Evolutionary conservation across 2,888 invertebrate genomes (phyloP).

Genomic region (Caenorhabditis sp.): DNA sequence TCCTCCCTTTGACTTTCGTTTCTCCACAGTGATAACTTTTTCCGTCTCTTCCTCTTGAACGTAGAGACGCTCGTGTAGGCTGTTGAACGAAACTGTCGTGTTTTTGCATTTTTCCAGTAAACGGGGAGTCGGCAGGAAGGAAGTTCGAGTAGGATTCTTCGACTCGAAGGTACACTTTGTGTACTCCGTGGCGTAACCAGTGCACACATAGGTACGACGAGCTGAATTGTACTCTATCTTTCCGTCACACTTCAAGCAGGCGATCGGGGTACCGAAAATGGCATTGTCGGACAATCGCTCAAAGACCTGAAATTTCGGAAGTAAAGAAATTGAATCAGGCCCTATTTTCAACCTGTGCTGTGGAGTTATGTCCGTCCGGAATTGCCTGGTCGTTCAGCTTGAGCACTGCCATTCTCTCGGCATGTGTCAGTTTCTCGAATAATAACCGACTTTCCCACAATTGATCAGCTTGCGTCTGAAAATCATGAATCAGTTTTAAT

Average conservation of each 20-base stretch:
- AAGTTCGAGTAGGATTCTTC: slow-evolving; percentile 88
- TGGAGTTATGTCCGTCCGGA: slow-evolving; percentile 86
- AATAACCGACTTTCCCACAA: slow-evolving; percentile 88
- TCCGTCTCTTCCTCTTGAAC: slow-evolving; percentile 33
- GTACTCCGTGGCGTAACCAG: slow-evolving; percentile 92
- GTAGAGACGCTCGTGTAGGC: slow-evolving; percentile 41
- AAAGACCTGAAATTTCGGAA: slow-evolving; percentile 86
- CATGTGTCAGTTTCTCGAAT: slow-evolving; percentile 86
- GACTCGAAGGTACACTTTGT: slow-evolving; percentile 90
- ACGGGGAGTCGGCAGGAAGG: slow-evolving; percentile 88
- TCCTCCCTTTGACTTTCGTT: slow-evolving; percentile 22
- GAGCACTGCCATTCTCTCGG: slow-evolving; percentile 87
- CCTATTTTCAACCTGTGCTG: not conserved
- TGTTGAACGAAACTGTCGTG: slow-evolving; percentile 39
- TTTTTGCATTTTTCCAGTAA: slow-evolving; percentile 86
- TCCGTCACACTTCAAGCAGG: slow-evolving; percentile 89
- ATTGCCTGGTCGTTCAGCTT: slow-evolving; percentile 89
- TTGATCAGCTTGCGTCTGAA: slow-evolving; percentile 87
- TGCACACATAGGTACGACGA: slow-evolving; percentile 90
- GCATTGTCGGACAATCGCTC: slow-evolving; percentile 91
- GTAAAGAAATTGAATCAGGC: not conserved
- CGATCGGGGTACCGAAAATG: slow-evolving; percentile 91
- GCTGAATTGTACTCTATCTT: slow-evolving; percentile 72
- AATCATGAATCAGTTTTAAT: not conserved
- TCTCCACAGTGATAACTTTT: not conserved